Evolutionary conservation across 2,888 invertebrate genomes (phyloP).

Genomic region (Cephus runcator): DNA sequence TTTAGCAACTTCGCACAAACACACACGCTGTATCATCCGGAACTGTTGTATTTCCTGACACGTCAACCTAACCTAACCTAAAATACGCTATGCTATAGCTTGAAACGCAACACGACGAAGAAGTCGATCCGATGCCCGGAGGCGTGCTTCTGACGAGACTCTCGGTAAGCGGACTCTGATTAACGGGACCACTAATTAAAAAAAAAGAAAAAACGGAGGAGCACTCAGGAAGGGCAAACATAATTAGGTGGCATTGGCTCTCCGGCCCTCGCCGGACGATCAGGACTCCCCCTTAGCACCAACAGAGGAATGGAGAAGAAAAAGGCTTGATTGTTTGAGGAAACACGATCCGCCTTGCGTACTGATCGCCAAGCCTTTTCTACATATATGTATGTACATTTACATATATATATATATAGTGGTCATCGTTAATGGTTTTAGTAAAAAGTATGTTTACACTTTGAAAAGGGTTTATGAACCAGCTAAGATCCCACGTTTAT

Average conservation of each 20-base stretch:
- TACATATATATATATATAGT: constrained; percentile 34
- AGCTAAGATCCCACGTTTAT: constrained; percentile 30
- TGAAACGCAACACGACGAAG: background rate
- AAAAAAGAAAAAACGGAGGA: constrained; percentile 45
- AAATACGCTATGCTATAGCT: background rate
- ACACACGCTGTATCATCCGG: background rate
- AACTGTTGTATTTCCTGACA: background rate
- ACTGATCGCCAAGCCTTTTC: background rate
- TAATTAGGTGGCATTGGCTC: constrained; percentile 55
- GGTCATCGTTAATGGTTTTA: constrained; percentile 56
- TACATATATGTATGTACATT: no score
- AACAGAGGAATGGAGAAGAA: constrained; percentile 40
- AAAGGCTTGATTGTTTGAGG: constrained; percentile 61
- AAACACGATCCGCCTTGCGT: constrained; percentile 58
- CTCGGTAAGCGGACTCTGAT: constrained; percentile 36
- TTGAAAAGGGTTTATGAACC: constrained; percentile 35
- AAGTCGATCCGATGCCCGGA: background rate
- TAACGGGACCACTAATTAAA: constrained; percentile 56
- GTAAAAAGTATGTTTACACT: constrained; percentile 54
- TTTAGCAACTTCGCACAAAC: background rate
- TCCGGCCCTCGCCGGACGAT: background rate
- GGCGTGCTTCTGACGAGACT: background rate
- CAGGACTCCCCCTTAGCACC: background rate
- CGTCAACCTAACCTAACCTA: background rate
- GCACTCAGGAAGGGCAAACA: constrained; percentile 61